Evolutionary conservation across 2,888 invertebrate species (phyloP), one percentile per base, ranked within the genome.

Genomic region (Drosophila ustulata): DNA sequence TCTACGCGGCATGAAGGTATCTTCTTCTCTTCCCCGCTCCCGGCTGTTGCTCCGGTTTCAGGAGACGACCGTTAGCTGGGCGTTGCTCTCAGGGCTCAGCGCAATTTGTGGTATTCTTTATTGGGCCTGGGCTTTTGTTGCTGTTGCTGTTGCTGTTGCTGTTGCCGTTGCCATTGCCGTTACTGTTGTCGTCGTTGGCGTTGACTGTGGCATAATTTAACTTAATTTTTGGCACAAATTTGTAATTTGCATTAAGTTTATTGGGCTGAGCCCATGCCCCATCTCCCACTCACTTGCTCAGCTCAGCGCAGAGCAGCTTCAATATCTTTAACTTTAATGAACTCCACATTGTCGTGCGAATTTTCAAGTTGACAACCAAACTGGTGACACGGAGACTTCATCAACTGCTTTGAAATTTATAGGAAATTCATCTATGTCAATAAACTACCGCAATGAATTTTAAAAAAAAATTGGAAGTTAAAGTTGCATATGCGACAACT

Each of bases 161-260:
- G 28, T 25, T 37, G 46, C 57, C 30, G 59, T 26, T 34, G 58
- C 53, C 51, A 45, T 5, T 53, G 39, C 26, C 25, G n/a, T 53
- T 30, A 30, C 25, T 32, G 45, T 55, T 18, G 43, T 55, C 45
- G 32, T 47, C 9, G 47, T 43, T 41, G 41, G 46, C 74, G 68
- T 61, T 75, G 61, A 66, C 81, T 77, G 80, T 73, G 83, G 86
- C 80, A 83, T 80, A 86, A 85, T 88, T 86, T 85, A 88, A 85
- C 88, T 85, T 85, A 86, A 85, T 85, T 88, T 85, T 71, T 82
- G 75, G 76, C 75, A 68, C 78, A 79, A 88, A 88, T 70, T 88
- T 82, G 88, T 88, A 82, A 88, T 88, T 88, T 84, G 86, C 84
- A 86, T 84, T 83, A 84, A 86, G 88, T 88, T 88, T 84, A 84